phyloP scores from a whole-genome alignment of 2,113 vertebrate species.

The Delphinapterus leucas region DNA sequence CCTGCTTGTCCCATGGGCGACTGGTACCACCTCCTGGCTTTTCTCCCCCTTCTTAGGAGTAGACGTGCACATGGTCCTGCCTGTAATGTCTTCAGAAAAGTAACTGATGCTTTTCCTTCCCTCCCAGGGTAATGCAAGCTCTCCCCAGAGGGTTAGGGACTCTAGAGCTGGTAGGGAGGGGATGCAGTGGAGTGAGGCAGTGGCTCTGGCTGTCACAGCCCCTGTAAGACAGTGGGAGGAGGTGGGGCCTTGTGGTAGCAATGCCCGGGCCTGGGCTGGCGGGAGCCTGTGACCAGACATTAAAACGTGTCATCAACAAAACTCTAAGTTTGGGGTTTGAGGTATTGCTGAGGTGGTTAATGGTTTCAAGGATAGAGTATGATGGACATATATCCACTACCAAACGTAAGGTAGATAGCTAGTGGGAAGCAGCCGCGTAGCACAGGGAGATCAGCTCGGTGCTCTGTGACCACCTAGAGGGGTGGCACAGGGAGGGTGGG shows the following conservation, averaged over 20 bases:
- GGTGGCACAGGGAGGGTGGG: no score
- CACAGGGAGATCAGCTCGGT: no score
- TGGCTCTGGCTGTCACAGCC: neutral
- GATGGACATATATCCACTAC: no score
- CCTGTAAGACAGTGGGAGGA: neutral
- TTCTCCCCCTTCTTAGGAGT: neutral
- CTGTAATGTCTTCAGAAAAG: neutral
- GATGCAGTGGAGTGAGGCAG: neutral
- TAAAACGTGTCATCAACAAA: neutral
- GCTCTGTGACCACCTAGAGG: no score
- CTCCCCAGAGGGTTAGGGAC: fast-evolving
- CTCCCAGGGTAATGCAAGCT: neutral
- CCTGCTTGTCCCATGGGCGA: neutral
- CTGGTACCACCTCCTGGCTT: neutral
- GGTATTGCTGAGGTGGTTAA: neutral
- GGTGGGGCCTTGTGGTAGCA: neutral
- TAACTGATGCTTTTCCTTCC: neutral
- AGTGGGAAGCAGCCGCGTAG: no score
- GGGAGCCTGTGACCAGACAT: neutral
- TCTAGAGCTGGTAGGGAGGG: neutral
- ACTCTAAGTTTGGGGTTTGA: neutral
- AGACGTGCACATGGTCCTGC: neutral
- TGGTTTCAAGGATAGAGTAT: neutral
- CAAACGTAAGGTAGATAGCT: no score
- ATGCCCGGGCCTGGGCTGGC: neutral